A percentile compares a stretch with the other conserved stretches of the same genome.
phyloP scores from a whole-genome alignment of 2,113 vertebrate genomes.

The Tylochromis polylepis region DNA sequence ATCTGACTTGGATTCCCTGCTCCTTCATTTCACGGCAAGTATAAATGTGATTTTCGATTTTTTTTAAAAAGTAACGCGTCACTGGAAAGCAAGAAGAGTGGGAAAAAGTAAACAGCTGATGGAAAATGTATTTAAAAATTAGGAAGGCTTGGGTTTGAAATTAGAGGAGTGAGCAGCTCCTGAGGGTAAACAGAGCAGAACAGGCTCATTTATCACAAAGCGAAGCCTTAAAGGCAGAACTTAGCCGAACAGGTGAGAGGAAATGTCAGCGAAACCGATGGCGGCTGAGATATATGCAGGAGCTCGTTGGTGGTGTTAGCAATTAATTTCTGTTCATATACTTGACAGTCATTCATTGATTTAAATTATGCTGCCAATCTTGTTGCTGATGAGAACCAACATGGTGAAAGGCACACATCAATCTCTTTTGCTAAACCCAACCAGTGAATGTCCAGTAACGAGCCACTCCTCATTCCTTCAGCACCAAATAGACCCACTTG shows the following conservation, averaged over 20 bases:
- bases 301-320: not conserved
- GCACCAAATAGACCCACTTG: not conserved
- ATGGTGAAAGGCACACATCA: not conserved
- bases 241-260: not conserved
- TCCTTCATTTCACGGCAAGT: not conserved
- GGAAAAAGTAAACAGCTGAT: slow-evolving; percentile 8
- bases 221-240: slow-evolving; percentile 10
- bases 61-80: not conserved
- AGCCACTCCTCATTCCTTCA: not conserved
- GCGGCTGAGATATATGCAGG: not conserved
- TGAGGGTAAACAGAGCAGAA: slow-evolving; percentile 28
- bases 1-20: not conserved
- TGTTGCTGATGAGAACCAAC: not conserved
- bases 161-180: slow-evolving; percentile 15
- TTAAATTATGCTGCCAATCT: not conserved
- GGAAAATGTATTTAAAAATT: slow-evolving; percentile 37
- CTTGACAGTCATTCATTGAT: not conserved
- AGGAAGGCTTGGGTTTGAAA: slow-evolving; percentile 13
- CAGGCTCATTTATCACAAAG: slow-evolving; percentile 46
- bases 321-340: not conserved
- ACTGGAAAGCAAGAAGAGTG: not conserved
- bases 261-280: slow-evolving; percentile 1
- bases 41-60: slow-evolving; percentile 7
- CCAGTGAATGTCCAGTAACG: not conserved
- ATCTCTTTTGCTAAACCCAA: not conserved